Conservation (phyloP, 2,888 invertebrate species). For the Timema podura region DNA sequence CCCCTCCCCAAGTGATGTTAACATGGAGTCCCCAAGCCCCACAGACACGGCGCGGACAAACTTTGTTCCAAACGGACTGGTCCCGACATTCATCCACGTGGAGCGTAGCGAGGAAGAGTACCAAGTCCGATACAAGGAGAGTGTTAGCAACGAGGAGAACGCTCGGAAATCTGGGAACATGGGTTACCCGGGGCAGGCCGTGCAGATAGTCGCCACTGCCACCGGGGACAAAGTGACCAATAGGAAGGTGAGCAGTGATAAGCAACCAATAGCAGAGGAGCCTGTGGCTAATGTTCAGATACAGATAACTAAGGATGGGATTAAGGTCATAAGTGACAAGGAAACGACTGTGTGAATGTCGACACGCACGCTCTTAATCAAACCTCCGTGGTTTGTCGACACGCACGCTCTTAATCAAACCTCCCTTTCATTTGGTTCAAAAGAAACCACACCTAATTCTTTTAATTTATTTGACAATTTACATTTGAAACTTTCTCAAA, state of each 20-base stretch:
- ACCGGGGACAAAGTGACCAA: conserved; percentile 26
- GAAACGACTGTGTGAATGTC: conserved; percentile 62
- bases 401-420: not conserved
- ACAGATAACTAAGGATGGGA: conserved; percentile 72
- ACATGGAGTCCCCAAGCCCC: conserved; percentile 51
- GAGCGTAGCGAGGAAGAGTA: conserved; percentile 43
- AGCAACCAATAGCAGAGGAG: conserved; percentile 38
- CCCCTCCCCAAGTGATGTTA: conserved; percentile 53
- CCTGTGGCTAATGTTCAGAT: conserved; percentile 60
- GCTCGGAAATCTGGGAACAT: conserved; percentile 27
- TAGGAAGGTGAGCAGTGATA: conserved; percentile 29
- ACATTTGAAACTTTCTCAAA: too few species aligned
- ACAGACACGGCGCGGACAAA: conserved; percentile 21
- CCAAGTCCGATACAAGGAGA: conserved; percentile 17
- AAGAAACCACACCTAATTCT: too few species aligned
- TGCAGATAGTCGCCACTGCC: conserved; percentile 31
- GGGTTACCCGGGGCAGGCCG: conserved; percentile 33
- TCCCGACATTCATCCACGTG: conserved; percentile 28
- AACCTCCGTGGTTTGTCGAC: not conserved
- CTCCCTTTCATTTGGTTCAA: too few species aligned
- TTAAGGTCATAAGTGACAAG: conserved; percentile 73
- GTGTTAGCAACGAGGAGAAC: conserved; percentile 30
- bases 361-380: not conserved
- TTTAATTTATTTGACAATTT: too few species aligned
- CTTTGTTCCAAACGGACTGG: conserved; percentile 13